Evolutionary conservation across 2,888 invertebrate genomes (phyloP), one percentile per base, ranked within the genome.

Genomic region (Nephrotoma guestfalica): DNA sequence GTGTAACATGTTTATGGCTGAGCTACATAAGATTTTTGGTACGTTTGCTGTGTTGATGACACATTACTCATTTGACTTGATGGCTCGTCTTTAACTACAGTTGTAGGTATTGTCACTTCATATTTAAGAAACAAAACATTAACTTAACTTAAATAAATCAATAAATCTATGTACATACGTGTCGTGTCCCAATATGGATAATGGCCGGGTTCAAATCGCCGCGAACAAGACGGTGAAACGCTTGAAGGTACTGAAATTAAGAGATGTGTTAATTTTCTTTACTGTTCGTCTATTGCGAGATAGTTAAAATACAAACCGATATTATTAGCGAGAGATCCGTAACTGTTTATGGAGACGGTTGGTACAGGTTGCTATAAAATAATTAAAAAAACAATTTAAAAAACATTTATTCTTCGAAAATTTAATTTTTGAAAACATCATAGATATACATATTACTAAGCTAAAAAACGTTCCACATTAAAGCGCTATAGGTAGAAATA

Each of bases 151-250:
- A 85, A 18, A 57, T 15, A 57, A 86, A 86, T 43, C 43, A 43
- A 87, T 45, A 18, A 83, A 47, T 83, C 6, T 41, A 42, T 86
- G 15, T 84, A 86, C 87, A 87, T 87, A 88, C 88, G 45, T 83
- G 88, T 84, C 86, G 88, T 87, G 86, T 88, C 88, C 88, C 88
- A 88, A 86, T 88, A 88, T 9, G 88, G 87, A 71, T 88, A 88
- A 42, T 86, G 86, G 6, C 86, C 43, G 3, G 88, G 86, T 83
- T 88, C 88, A 86, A 87, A 88, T 51, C 88, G 87, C 40, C 88
- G 85, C 13, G 87, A 57, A 57, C 87, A 88, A n/a, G 88, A 87
- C 40, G 88, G 88, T 41, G 88, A 87, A 43, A 87, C 86, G 15
- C 86, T 88, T 40, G 87, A 87, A 83, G 88, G 85, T 83, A 88